Percentiles rank a stretch among this genome's conserved stretches.
phyloP scores from a whole-genome alignment of 2,888 invertebrate species.

The Cetonia aurata region DNA sequence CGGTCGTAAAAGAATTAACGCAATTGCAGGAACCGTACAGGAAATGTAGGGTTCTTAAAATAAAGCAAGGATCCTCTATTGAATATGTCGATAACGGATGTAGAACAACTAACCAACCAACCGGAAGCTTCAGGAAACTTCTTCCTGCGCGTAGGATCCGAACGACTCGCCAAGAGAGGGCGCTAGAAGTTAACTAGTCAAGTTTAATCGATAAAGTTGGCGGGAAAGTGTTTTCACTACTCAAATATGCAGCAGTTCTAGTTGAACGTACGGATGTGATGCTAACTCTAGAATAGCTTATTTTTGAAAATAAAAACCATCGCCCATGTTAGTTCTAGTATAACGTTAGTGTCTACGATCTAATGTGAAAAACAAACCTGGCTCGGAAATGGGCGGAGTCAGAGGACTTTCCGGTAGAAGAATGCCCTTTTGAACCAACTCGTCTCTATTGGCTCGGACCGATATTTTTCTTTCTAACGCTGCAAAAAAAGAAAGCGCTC shows the following conservation, averaged over 20 bases:
- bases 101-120: slow-evolving; percentile 17
- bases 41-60: slow-evolving; percentile 16
- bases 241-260: background rate
- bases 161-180: slow-evolving; percentile 19
- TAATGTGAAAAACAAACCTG: slow-evolving; percentile 71
- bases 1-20: slow-evolving; percentile 24
- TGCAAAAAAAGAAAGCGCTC: slow-evolving; percentile 67
- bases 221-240: slow-evolving; percentile 2
- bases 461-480: slow-evolving; percentile 98
- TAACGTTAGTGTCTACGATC: slow-evolving; percentile 33
- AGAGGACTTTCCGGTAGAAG: slow-evolving; percentile 90
- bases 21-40: slow-evolving; percentile 28
- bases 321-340: slow-evolving; percentile 33
- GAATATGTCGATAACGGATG: slow-evolving; percentile 19
- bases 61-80: slow-evolving; percentile 3
- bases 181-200: background rate
- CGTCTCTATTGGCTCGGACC: slow-evolving; percentile 97
- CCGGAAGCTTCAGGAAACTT: slow-evolving; percentile 13
- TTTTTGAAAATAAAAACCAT: slow-evolving; percentile 14
- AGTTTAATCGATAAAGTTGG: slow-evolving; percentile 23
- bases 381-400: slow-evolving; percentile 86
- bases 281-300: slow-evolving; percentile 12
- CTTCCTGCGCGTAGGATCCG: background rate
- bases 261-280: too few relatives aligned
- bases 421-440: slow-evolving; percentile 96